Evolutionary conservation across 2,113 vertebrate genomes (phyloP), one percentile per base, ranked within the genome.

Genomic region (Zeus faber): DNA sequence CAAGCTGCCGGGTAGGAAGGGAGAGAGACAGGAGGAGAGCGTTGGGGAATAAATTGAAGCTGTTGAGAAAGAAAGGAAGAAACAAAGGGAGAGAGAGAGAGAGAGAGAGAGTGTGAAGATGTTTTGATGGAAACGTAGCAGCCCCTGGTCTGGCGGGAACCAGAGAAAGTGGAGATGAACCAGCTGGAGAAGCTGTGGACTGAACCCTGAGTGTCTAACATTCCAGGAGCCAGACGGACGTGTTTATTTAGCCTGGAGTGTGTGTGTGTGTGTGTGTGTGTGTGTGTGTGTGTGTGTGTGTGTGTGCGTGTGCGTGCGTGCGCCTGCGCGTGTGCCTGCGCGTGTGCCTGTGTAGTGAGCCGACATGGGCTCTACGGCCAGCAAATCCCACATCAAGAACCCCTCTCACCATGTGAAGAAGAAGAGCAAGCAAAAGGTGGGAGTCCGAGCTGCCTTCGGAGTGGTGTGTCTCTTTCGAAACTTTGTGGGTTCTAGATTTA

Each of bases 351-450:
- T 8, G 31, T 35, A 17, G 39, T n/a, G 39, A 41, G 39, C 4
- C 41, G 4, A 8, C 7, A 85, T 85, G 83, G 83, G 83, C 55
- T 59, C 80, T 48, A 24, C 49, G 0, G 61, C 67, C 53, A 82
- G 83, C 56, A 85, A 73, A 74, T 35, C 53, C 17, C 35, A 20
- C 3, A 2, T 39, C 39, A 67, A 24, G n/a, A n/a, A 3, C 14
- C 26, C n/a, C 46, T 24, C 27, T 3, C 55, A 17, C 2, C 54
- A 11, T 2, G 41, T 21, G 58, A 77, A 52, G 68, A 82, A 67
- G 78, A 44, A 43, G 74, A 9, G 20, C 8, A 85, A 68, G 55
- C 45, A 22, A 45, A 78, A 85, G 83, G 80, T 85, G 57, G 65
- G 74, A n/a, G n/a, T n/a, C n/a, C n/a, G n/a, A n/a, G n/a, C n/a